Conservation (phyloP, 2,113 vertebrate genomes). For the Sus scrofa region T2T-Sscrofa CM000812.6:160754501-160755000, state of each 20-base stretch:
- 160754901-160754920: neutral
- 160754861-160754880: neutral
- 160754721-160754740: neutral
- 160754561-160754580: neutral
- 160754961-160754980: neutral
- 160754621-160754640: rapidly evolving
- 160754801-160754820: neutral
- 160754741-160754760: neutral
- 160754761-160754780: neutral
- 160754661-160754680: neutral
- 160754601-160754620: rapidly evolving
- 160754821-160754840: neutral
- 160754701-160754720: neutral
- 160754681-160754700: neutral
- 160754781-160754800: neutral
- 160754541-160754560: neutral
- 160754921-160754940: neutral
- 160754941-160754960: neutral
- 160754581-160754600: neutral
- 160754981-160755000: neutral
- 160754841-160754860: neutral
- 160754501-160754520: neutral
- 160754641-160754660: neutral
- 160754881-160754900: neutral
- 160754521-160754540: neutral